phyloP scores from a whole-genome alignment of 2,888 invertebrate genomes.

The Pasiphila rectangulata region DNA sequence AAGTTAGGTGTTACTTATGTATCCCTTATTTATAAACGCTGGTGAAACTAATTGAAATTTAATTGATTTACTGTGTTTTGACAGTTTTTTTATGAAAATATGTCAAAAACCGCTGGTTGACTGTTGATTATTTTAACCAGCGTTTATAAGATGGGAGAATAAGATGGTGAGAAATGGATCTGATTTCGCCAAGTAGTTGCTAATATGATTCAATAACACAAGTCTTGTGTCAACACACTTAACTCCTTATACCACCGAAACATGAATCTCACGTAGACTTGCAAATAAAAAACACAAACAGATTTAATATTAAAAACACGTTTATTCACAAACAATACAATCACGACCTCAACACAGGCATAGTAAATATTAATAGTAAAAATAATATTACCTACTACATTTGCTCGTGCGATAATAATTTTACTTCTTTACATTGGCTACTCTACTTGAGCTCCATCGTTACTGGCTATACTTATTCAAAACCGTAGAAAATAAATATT shows the following conservation, averaged over 20 bases:
- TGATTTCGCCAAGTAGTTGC: not conserved
- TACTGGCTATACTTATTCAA: slow-evolving; percentile 20
- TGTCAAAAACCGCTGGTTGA: too few relatives aligned
- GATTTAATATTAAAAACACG: slow-evolving; percentile 67
- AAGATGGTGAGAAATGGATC: not conserved
- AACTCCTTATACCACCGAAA: slow-evolving; percentile 19
- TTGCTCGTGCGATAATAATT: slow-evolving; percentile 20
- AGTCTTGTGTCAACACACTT: slow-evolving; percentile 7
- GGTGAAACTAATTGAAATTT: too few relatives aligned
- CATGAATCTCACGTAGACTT: slow-evolving; percentile 36
- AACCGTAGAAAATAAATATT: slow-evolving; percentile 50
- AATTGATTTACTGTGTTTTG: too few relatives aligned
- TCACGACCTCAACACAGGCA: slow-evolving; percentile 57
- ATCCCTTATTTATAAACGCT: too few relatives aligned
- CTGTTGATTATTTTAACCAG: too few relatives aligned
- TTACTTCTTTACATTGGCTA: slow-evolving; percentile 15
- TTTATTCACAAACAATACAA: slow-evolving; percentile 66
- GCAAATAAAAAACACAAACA: slow-evolving; percentile 60
- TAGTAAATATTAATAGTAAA: slow-evolving; percentile 54
- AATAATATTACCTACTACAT: slow-evolving; percentile 27
- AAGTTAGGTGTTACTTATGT: too few relatives aligned
- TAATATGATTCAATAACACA: not conserved
- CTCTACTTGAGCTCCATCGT: slow-evolving; percentile 27
- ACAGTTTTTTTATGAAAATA: too few relatives aligned
- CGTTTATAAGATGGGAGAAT: too few relatives aligned